These are phyloP conservation scores for Salvelinus sp. DNA, from an alignment of 2,113 vertebrate species.

Conservation along the genomic window DNA sequence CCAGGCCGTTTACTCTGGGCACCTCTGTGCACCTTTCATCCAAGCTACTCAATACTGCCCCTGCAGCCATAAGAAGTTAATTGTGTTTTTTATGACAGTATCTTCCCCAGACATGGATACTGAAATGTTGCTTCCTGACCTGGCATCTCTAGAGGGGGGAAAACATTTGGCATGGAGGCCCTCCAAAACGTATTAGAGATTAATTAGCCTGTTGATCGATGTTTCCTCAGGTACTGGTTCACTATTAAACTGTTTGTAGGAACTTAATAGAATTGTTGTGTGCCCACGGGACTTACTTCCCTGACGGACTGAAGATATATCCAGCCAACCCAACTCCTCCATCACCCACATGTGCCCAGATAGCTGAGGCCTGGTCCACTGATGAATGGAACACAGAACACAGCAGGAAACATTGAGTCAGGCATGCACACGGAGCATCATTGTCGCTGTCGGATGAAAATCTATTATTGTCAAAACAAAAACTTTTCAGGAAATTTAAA, in stretches of 20 bases:
- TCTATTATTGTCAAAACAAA: too few relatives aligned
- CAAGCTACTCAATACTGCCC: too few relatives aligned
- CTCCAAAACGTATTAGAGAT: constrained; percentile 3
- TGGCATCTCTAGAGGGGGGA: background rate
- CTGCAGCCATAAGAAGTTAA: too few relatives aligned
- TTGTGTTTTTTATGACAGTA: too few relatives aligned
- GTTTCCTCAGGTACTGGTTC: background rate
- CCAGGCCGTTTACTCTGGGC: too few relatives aligned
- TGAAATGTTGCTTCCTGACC: background rate
- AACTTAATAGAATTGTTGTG: background rate
- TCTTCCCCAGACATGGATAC: background rate
- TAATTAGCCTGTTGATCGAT: constrained; percentile 11
- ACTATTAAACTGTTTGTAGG: background rate
- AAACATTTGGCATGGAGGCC: background rate
- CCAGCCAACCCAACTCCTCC: background rate
- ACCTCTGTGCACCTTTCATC: too few relatives aligned
- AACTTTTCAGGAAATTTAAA: too few relatives aligned
- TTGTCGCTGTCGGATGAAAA: too few relatives aligned
- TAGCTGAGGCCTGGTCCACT: background rate
- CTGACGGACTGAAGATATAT: constrained; percentile 1
- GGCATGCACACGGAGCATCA: background rate
- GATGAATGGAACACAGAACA: background rate
- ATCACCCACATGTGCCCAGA: background rate
- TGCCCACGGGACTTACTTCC: background rate
- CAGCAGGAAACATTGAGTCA: background rate